A percentile compares a stretch with the other conserved stretches of the same genome.
These are phyloP conservation scores for Tor tambroides DNA, from an alignment of 2,113 vertebrate genomes.

Conservation along the genomic window DNA sequence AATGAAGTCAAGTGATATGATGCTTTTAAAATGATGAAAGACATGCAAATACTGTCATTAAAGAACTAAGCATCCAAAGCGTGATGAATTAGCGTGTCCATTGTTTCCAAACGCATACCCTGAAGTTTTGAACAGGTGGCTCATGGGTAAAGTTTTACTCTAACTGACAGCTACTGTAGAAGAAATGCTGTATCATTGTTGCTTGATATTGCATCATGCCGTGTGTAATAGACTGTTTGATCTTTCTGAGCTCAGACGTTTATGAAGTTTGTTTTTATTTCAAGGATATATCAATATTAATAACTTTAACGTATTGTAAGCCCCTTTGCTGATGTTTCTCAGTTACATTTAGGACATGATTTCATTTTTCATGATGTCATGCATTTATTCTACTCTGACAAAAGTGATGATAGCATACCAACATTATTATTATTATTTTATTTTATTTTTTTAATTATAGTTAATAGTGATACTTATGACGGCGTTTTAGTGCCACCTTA, in stretches of 20 bases:
- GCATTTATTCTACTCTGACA: background rate
- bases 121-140: background rate
- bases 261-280: background rate
- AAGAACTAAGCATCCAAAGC: background rate
- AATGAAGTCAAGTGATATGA: background rate
- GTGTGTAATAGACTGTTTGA: background rate
- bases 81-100: conserved; percentile 14
- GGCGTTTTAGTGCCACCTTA: no score
- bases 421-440: no score
- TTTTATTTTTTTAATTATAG: no score
- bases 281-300: background rate
- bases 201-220: background rate
- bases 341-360: background rate
- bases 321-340: background rate
- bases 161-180: conserved; percentile 17
- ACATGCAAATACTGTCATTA: conserved; percentile 25
- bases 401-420: background rate
- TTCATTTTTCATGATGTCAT: background rate
- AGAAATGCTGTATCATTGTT: background rate
- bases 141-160: conserved; percentile 9
- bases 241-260: background rate
- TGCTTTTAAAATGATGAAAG: conserved; percentile 11
- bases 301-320: background rate
- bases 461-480: no score
- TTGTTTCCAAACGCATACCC: background rate